A percentile compares a stretch with the other conserved stretches of the same genome.
Evolutionary conservation across 2,113 vertebrate species (phyloP).

Genomic region (Strigops habroptila): DNA sequence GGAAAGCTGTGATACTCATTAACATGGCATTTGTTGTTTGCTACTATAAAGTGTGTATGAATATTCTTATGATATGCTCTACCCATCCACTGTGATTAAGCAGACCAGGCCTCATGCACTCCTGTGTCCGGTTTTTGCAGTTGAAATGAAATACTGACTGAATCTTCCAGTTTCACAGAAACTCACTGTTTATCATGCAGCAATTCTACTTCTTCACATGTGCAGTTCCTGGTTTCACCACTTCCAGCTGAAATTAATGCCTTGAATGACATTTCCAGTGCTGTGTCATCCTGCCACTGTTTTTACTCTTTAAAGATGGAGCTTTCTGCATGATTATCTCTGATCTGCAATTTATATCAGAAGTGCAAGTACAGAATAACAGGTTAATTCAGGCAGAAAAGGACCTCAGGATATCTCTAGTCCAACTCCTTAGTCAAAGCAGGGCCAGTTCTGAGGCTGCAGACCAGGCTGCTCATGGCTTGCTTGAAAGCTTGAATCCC

Average conservation of each 20-base stretch:
- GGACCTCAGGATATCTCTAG: background rate
- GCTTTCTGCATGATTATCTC: background rate
- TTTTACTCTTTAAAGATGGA: background rate
- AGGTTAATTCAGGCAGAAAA: background rate
- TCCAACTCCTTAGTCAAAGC: background rate
- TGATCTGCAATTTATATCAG: background rate
- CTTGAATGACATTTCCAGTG: background rate
- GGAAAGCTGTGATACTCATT: accelerated
- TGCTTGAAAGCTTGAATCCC: background rate
- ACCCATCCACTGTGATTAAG: background rate
- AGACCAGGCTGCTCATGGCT: background rate
- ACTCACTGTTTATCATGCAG: background rate
- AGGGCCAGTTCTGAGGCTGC: background rate
- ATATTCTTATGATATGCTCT: background rate
- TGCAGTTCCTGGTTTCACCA: background rate
- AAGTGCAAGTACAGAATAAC: background rate
- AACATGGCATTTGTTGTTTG: background rate
- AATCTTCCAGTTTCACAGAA: background rate
- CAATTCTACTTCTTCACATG: background rate
- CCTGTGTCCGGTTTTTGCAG: background rate
- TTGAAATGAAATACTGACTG: background rate
- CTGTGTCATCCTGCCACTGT: background rate
- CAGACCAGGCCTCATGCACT: accelerated
- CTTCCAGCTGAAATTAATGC: background rate
- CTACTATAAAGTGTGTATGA: background rate